Evolutionary conservation across 2,797 vertebrate genomes (phyloP).

Genomic region (Anguilla pacifica): DNA sequence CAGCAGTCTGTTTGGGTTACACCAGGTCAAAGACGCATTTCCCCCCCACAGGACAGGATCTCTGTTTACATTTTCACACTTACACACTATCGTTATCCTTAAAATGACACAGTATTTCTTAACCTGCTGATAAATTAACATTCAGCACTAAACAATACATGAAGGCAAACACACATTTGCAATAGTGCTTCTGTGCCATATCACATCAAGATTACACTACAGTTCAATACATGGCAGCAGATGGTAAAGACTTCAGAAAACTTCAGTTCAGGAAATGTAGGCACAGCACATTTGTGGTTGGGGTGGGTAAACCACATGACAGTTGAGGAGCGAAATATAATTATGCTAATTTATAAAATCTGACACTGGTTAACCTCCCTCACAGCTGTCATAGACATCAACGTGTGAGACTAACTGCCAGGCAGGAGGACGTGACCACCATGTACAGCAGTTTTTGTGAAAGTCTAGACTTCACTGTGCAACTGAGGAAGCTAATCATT

Average conservation of each 20-base stretch:
- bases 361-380: background rate
- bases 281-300: background rate
- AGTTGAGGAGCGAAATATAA: background rate
- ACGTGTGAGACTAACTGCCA: background rate
- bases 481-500: background rate
- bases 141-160: background rate
- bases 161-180: background rate
- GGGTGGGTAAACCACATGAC: background rate
- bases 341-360: background rate
- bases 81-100: background rate
- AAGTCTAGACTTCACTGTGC: background rate
- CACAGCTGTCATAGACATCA: background rate
- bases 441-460: background rate
- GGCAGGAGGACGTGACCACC: background rate
- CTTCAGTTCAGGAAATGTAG: background rate
- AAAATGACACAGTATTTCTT: background rate
- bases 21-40: too few relatives aligned
- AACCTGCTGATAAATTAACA: background rate
- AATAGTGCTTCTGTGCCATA: background rate
- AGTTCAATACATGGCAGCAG: too few relatives aligned
- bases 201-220: background rate
- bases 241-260: background rate
- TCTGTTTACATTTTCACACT: too few relatives aligned
- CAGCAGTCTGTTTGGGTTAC: too few relatives aligned
- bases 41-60: too few relatives aligned